A percentile compares a stretch with the other conserved stretches of the same genome.
Conservation (phyloP, 2,888 invertebrate genomes). For the Leptinotarsa haldemani region DNA sequence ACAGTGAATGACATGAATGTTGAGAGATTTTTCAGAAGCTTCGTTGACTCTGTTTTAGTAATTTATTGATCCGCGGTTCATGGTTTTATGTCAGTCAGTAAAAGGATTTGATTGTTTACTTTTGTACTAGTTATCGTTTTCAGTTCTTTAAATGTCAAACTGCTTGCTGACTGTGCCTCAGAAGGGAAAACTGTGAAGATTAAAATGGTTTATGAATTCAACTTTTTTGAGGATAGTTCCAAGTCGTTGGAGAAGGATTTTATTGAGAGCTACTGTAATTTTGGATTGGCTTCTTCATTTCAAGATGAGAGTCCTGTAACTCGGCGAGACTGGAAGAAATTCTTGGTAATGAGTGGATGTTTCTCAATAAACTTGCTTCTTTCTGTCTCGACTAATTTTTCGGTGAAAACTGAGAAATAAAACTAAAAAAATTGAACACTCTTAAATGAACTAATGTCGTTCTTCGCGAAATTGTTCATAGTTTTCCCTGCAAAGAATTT, state of each 20-base stretch:
- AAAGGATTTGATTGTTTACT: not conserved
- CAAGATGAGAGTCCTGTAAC: too few species aligned
- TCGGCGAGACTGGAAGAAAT: too few species aligned
- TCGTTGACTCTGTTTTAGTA: not conserved
- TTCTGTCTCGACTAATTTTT: too few species aligned
- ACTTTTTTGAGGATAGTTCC: not conserved
- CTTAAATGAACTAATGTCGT: not conserved
- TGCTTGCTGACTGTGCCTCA: constrained; percentile 17
- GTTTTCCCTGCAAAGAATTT: constrained; percentile 14
- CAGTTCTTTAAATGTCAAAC: constrained; percentile 2
- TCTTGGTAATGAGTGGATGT: too few species aligned
- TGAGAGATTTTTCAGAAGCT: not conserved
- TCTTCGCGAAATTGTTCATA: not conserved
- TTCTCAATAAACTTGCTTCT: too few species aligned
- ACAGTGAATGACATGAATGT: not conserved
- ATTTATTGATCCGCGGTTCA: not conserved
- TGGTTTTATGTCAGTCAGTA: not conserved
- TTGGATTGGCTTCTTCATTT: too few species aligned
- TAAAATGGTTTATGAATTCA: not conserved
- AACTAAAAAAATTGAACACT: not conserved
- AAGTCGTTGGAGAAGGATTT: not conserved
- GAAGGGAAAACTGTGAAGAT: constrained; percentile 9
- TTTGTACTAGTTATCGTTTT: constrained; percentile 3
- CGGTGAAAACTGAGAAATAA: too few species aligned
- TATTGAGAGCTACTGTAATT: too few species aligned